Base-by-base conservation (phyloP, 1,140 invertebrate genomes). In the Diorhabda elongata region DNA sequence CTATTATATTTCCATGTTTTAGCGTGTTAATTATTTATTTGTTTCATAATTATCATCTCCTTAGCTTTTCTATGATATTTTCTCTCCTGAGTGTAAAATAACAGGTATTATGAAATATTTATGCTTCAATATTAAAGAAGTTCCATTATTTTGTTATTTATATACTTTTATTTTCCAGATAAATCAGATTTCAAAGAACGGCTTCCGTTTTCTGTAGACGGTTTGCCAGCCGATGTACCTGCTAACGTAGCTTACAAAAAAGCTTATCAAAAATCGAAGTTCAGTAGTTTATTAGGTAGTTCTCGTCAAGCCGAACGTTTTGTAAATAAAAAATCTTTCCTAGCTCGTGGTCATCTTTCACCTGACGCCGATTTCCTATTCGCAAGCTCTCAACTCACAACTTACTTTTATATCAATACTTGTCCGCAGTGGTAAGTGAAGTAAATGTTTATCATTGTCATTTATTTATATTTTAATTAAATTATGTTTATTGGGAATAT, bases 351-450 rank as follows among this genome's bases (percentile, higher is more conserved):
- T 4, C 86, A 87, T 69, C 73, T 87, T 42, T 78, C 84, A 3
- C 83, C 86, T 0, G 81, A 84, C 69, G 84, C 81, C 2, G 86
- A 88, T 76, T 85, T 85, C 74, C 74, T 84, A 26, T 82, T 83
- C 44, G 77, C 77, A 3, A 73, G 80, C 2, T 79, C 82, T 66
- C 84, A 87, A 73, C 79, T 80, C 60, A 75, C 82, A 2, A 85
- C 85, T 0, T 87, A 84, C 69, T 84, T 81, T 73, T 87, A 84
- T 70, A 71, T 85, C 9, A 87, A 88, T 73, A 81, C 76, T 1
- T 78, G 80, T 41, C 86, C 86, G 4, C 84, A 86, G 74, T 88
- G 84, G 84, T 71, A 60, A 70, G 56, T 63, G 8, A 11, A 5
- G 26, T 26, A 26, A 26, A 26, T 26, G 26, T 26, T 26, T 26